Conservation (phyloP, 2,888 invertebrate species). For the Metellina segmentata region DNA sequence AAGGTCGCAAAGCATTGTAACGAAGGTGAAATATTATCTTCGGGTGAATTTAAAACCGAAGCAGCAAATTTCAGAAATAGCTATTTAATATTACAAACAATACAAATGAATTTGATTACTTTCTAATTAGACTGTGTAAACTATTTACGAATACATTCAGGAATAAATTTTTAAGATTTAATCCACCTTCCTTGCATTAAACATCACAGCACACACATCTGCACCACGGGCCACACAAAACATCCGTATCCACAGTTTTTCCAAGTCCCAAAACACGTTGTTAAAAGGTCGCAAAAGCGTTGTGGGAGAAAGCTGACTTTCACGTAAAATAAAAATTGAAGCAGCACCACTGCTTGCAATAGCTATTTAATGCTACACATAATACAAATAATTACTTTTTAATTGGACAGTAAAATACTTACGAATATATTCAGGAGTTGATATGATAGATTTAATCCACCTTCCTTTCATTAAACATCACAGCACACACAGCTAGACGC, state of each 20-base stretch:
- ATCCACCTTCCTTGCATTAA: neutral
- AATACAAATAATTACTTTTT: neutral
- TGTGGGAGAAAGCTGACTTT: neutral
- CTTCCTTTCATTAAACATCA: neutral
- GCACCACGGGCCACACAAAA: neutral
- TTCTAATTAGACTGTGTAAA: neutral
- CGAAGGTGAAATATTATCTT: neutral
- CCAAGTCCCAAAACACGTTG: neutral
- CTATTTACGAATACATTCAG: constrained; percentile 49
- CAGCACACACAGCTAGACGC: neutral
- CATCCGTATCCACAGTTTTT: neutral
- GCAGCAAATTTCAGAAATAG: constrained; percentile 26
- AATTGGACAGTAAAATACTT: neutral
- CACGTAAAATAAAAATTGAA: constrained; percentile 42
- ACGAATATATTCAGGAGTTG: neutral
- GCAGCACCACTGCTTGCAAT: constrained; percentile 34
- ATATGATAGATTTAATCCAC: neutral
- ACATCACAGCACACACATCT: neutral
- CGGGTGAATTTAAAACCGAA: constrained; percentile 36
- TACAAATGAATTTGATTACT: too few relatives aligned
- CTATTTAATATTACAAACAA: constrained; percentile 27
- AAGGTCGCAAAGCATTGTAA: neutral
- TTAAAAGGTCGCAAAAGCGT: neutral
- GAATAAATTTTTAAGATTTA: neutral
- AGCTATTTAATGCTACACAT: constrained; percentile 23